Evolutionary conservation across 2,113 vertebrate genomes (phyloP), one percentile per base, ranked within the genome.

Genomic region (Rutilus rutilus): DNA sequence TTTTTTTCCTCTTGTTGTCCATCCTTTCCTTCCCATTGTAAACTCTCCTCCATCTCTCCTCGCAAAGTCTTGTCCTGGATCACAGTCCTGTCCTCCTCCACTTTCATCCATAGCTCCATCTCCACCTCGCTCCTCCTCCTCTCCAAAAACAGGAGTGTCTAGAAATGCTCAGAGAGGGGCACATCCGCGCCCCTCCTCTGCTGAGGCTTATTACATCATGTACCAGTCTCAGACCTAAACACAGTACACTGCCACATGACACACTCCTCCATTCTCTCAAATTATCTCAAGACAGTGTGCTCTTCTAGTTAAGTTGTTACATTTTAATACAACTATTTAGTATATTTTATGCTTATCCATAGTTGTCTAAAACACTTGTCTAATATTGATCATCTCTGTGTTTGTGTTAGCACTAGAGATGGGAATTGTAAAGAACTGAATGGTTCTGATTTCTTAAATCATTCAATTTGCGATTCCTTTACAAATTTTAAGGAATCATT

Each of bases 221-320:
- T 87, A 89, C 82, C 82, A 88, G 27, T 88, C 87, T 14, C 86
- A 92, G 78, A 88, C 88, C 25, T 88, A 25, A 88, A 19, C 25
- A 65, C 25, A 17, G n/a, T n/a, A 15, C 50, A 52, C 74, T 33
- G 30, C 45, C 60, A 85, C 30, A 21, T 62, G 27, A 78, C 83
- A 39, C 15, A 25, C 60, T 73, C 25, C 15, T 67, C 21, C 14
- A 39, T 71, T 71, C 67, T 71, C 33, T 71, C 19, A 71, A 23
- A 71, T 42, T 71, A 0, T 71, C 4, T 21, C 67, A 23, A 71
- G 9, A 42, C 9, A 12, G 9, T 17, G 36, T 42, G 67, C 15
- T 19, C 30, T 65, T 33, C 14, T 65, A 65, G 27, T 65, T 65
- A 30, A 30, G 2, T 27, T 27, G 15, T 54, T 6, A 54, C 52